Evolutionary conservation across 1,140 invertebrate species (phyloP).

Genomic region (Hypothenemus hampei): DNA sequence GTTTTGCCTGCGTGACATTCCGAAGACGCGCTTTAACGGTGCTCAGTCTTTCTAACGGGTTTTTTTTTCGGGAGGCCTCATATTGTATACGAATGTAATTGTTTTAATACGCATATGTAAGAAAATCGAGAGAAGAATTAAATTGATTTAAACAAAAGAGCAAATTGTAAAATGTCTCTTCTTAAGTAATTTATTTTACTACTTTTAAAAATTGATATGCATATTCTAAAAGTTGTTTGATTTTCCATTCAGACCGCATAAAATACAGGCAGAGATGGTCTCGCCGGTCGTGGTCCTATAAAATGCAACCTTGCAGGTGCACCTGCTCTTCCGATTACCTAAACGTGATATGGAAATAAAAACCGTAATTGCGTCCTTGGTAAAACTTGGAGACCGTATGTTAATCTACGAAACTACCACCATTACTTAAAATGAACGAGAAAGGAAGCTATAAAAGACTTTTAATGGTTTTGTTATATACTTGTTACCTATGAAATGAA

Average conservation of each 20-base stretch:
- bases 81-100: too few relatives aligned
- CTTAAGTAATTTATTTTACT: too few relatives aligned
- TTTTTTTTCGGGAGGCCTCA: constrained; percentile 14
- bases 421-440: too few relatives aligned
- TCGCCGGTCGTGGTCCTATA: constrained; percentile 13
- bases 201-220: constrained; percentile 5
- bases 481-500: too few relatives aligned
- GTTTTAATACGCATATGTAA: too few relatives aligned
- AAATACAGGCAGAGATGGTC: constrained; percentile 3
- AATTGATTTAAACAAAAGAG: too few relatives aligned
- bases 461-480: too few relatives aligned
- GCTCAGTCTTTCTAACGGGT: constrained; percentile 15
- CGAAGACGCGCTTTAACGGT: constrained; percentile 21
- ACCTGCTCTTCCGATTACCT: constrained; percentile 20
- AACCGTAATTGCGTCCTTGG: constrained; percentile 19
- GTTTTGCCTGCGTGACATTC: constrained; percentile 23
- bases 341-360: constrained; percentile 25
- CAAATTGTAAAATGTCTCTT: too few relatives aligned
- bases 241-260: constrained; percentile 11
- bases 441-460: too few relatives aligned
- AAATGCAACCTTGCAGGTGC: constrained; percentile 22
- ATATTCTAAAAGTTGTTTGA: constrained; percentile 1
- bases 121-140: too few relatives aligned
- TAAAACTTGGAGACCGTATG: constrained; percentile 9
- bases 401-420: constrained; percentile 3